These are phyloP conservation scores for Echinarachnius parma DNA, from an alignment of 53 echinoderm and acorn worm genomes.

Conservation along the genomic window DNA sequence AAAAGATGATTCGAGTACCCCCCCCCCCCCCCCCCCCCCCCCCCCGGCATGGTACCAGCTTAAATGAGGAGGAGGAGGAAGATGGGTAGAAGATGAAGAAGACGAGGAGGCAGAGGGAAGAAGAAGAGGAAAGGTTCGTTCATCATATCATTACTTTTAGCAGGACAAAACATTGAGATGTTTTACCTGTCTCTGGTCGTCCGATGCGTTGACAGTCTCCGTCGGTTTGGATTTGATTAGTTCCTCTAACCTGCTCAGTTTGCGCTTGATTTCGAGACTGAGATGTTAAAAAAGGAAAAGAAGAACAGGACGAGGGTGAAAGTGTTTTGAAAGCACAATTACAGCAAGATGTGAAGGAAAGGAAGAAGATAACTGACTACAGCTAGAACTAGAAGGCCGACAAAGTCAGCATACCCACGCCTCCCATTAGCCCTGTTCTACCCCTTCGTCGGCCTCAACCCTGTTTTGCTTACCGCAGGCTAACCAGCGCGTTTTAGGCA, in stretches of 20 bases:
- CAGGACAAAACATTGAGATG: background rate
- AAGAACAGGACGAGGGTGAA: background rate
- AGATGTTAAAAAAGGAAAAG: background rate
- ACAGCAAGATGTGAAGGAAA: background rate
- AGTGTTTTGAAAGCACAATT: background rate
- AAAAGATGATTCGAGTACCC: too few species aligned
- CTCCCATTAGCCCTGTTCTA: too few species aligned
- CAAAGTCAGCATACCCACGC: too few species aligned
- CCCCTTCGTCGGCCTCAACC: too few species aligned
- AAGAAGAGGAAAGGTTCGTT: background rate
- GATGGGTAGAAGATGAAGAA: background rate
- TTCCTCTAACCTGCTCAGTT: conserved; percentile 15
- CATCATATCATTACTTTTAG: background rate
- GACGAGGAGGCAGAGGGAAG: background rate
- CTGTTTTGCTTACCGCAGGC: too few species aligned
- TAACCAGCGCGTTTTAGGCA: too few species aligned
- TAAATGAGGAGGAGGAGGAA: background rate
- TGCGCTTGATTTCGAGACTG: conserved; percentile 9
- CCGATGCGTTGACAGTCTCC: conserved; percentile 8
- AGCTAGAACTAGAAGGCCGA: too few species aligned
- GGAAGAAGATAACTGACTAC: too few species aligned
- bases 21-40: background rate
- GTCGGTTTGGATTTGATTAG: background rate
- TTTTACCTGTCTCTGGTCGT: conserved; percentile 42
- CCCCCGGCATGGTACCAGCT: background rate